Base-by-base conservation (phyloP, 2,888 invertebrate genomes). In the Lasioglossum calceatum region DNA sequence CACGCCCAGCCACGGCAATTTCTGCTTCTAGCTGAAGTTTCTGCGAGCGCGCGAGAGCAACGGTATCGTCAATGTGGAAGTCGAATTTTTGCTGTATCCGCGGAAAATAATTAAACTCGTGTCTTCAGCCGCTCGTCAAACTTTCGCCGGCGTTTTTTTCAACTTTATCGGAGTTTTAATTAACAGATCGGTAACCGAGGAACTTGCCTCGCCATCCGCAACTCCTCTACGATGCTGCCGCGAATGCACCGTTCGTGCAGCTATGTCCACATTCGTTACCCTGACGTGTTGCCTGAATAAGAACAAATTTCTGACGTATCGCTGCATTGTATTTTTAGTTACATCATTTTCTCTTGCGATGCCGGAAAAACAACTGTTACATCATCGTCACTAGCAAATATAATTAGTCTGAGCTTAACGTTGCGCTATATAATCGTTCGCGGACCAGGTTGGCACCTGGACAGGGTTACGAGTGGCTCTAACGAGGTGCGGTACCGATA, bases 61-160 rank as follows among this genome's bases (percentile, higher is more conserved):
- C 54, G 27, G 61, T 23, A n/a, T 42, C 64, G 76, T 19, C 54
- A 23, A 39, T 54, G 42, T 36, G 42, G 42, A n/a, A 67, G 70
- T 73, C n/a, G 36, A 61, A 80, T 80, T 75, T 86, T 86, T 77
- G n/a, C 79, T 67, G 64, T 12, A 70, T 27, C 67, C 77, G 50
- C 14, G 73, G 78, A 71, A 86, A 87, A 87, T 82, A 79, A 87
- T 87, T 73, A 86, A 86, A 87, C 77, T 72, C 61, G 87, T 50
- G 76, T 73, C 86, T 74, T 61, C 77, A 77, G 82, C 79, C 64
- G 47, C 75, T 79, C 39, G 70, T 80, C 42, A 75, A 80, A 50
- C 36, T 32, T 76, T 14, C 78, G n/a, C 32, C 27, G 67, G 54
- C 27, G 19, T 50, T 73, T 72, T 81, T 81, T 54, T 23, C 16